These are phyloP conservation scores for Homarus americanus DNA, from an alignment of 1,140 invertebrate species.

Conservation along the genomic window DNA sequence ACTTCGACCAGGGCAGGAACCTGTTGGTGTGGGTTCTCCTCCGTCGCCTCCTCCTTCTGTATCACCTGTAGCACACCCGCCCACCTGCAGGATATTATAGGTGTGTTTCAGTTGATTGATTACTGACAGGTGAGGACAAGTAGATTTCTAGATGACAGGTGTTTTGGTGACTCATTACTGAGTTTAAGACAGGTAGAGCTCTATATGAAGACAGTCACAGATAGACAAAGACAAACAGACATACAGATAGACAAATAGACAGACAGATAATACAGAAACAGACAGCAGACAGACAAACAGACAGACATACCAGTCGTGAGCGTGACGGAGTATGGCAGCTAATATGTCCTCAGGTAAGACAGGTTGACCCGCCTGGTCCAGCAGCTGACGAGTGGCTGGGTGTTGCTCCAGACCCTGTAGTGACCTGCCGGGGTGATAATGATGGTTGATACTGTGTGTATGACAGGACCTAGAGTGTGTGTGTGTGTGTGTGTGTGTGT, in stretches of 20 bases:
- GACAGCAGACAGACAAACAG: background rate
- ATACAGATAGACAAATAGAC: no score
- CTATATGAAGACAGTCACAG: no score
- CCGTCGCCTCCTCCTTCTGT: background rate
- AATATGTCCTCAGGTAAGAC: background rate
- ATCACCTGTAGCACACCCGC: background rate
- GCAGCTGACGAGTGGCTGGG: constrained; percentile 19
- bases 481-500: no score
- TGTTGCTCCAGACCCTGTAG: constrained; percentile 9
- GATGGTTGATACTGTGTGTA: no score
- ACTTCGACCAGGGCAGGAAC: background rate
- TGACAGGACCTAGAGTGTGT: no score
- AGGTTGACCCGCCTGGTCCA: constrained; percentile 42
- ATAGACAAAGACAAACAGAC: no score
- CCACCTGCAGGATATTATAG: background rate
- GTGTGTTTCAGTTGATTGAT: no score
- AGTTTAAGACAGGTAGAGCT: no score
- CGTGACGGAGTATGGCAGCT: constrained; percentile 17
- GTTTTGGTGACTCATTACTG: no score
- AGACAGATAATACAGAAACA: no score
- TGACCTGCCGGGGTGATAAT: background rate
- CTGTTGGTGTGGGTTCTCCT: background rate
- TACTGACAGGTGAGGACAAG: no score
- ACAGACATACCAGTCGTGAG: constrained; percentile 9
- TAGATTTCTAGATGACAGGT: no score